Percentiles rank a stretch among this genome's conserved stretches.
These are phyloP conservation scores for Oxygymnocypris stewartii DNA, from an alignment of 2,113 vertebrate genomes.

Conservation along the genomic window DNA sequence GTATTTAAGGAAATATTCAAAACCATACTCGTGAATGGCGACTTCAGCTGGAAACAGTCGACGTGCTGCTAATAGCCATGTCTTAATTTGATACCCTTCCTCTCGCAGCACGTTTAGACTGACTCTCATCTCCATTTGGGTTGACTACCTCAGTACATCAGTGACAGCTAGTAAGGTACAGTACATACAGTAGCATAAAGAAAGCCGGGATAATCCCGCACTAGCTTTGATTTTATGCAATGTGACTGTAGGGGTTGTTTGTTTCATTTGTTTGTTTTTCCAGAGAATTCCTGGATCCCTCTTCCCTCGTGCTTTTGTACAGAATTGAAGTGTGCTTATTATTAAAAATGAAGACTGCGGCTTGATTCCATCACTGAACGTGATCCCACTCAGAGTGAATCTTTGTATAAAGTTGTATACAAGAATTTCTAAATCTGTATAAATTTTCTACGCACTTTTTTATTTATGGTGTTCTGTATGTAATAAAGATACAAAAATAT, in stretches of 20 bases:
- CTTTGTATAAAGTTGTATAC: constrained; percentile 90
- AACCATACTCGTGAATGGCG: not conserved
- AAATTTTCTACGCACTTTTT: constrained; percentile 83
- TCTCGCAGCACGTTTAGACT: constrained; percentile 32
- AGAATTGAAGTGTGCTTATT: constrained; percentile 42
- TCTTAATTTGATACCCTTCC: not conserved
- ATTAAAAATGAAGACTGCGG: constrained; percentile 41
- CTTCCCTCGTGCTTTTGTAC: constrained; percentile 43
- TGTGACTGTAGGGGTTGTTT: constrained; percentile 34
- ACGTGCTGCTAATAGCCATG: constrained; percentile 1
- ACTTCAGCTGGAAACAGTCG: not conserved
- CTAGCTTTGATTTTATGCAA: constrained; percentile 52
- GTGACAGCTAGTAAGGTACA: constrained; percentile 48
- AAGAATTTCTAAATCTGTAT: constrained; percentile 84
- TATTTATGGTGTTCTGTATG: constrained; percentile 82
- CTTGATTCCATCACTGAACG: constrained; percentile 46
- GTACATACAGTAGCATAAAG: constrained; percentile 18
- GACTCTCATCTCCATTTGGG: constrained; percentile 43
- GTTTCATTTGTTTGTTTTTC: constrained; percentile 1
- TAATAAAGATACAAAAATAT: constrained; percentile 79
- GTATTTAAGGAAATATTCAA: not conserved
- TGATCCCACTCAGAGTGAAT: constrained; percentile 51
- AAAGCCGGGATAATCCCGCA: constrained; percentile 15
- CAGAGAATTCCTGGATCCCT: constrained; percentile 29
- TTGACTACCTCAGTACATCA: constrained; percentile 69